Evolutionary conservation across 2,888 invertebrate species (phyloP).

Genomic region (Lymantria dispar): DNA sequence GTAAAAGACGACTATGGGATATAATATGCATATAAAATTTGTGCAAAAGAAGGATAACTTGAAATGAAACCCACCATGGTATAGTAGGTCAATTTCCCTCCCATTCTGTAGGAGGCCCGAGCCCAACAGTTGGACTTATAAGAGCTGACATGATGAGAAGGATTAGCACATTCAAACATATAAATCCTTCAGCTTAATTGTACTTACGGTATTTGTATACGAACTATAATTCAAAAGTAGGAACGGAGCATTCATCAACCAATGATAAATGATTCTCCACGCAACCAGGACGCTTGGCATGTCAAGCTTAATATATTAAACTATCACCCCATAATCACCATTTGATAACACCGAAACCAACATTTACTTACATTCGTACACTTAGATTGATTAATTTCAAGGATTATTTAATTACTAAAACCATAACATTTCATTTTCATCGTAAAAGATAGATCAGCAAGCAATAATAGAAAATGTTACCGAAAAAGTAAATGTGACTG

Average conservation of each 20-base stretch:
- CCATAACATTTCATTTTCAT: neutral
- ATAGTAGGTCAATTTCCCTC: no score
- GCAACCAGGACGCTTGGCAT: constrained; percentile 9
- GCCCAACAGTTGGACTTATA: no score
- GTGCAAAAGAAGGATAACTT: no score
- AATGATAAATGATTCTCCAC: constrained; percentile 24
- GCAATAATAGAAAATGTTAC: constrained; percentile 40
- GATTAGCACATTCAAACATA: no score
- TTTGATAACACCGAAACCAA: neutral
- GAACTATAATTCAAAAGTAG: constrained; percentile 6
- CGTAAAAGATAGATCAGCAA: constrained; percentile 22
- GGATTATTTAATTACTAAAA: constrained; percentile 1
- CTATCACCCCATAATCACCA: neutral
- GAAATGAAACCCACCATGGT: no score
- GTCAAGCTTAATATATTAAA: neutral
- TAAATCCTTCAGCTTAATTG: no score
- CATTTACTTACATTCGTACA: neutral
- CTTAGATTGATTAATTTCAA: neutral
- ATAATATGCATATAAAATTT: no score
- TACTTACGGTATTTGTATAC: neutral
- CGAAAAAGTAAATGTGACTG: constrained; percentile 57
- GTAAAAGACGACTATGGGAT: no score
- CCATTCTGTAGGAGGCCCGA: no score
- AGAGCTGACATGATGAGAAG: no score
- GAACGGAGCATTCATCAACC: constrained; percentile 14